Evolutionary conservation across 2,113 vertebrate genomes (phyloP), one percentile per base, ranked within the genome.

Genomic region (Dipodomys spectabilis): DNA sequence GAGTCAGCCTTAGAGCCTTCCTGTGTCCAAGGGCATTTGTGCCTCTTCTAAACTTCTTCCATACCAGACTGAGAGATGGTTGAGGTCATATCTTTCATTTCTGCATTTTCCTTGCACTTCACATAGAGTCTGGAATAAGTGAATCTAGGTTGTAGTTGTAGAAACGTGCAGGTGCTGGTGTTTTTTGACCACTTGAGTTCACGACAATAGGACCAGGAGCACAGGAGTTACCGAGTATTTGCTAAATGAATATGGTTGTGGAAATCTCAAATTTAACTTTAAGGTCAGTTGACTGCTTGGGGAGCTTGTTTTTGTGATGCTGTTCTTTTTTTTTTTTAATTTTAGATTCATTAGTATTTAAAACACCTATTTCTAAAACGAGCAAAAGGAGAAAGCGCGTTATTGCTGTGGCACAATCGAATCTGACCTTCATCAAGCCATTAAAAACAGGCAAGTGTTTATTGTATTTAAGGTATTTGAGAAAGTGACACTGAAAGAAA

Each of bases 351-450:
- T 93, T 77, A 53, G 32, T 75, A 71, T 64, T 87, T 72, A 97
- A 81, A 96, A 93, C 94, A 74, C 90, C 96, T 64, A 20, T 74
- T 30, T 92, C 78, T 65, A 96, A 94, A 92, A 65, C 77, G 65
- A 97, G 72, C 30, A 98, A 82, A 94, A 92, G 89, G 69, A 96
- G 84, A 86, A 98, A 96, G 67, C 95, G 98, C 0, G 2, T 98
- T 20, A 92, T 98, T 96, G 98, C 98, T 11, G 97, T 99, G 79
- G 99, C 99, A 2, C 99, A 99, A 95, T 98, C 99, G 4, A 98
- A 93, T 60, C 98, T 99, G 95, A 98, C 97, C 0, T 99, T 99
- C 89, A 95, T 99, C 79, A 99, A 98, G 90, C 98, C 98, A 0
- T 62, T 97, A 53, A 99, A 99, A 97, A 98, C 98, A 89, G 99